Evolutionary conservation across 2,888 invertebrate genomes (phyloP).

Genomic region (Hydraecia micacea): DNA sequence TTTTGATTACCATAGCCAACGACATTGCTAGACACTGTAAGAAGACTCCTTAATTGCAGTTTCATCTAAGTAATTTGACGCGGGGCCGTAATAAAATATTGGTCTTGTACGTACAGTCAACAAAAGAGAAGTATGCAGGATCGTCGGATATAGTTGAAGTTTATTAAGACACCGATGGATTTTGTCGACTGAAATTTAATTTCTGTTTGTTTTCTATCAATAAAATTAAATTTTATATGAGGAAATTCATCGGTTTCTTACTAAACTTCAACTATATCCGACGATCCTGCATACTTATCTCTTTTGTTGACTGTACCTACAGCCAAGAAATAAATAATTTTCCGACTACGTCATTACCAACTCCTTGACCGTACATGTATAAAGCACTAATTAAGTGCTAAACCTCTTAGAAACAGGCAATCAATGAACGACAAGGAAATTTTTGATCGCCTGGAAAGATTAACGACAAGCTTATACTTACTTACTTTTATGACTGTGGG

Average conservation of each 20-base stretch:
- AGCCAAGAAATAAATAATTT: neutral
- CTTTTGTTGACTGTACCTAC: neutral
- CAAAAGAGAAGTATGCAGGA: too few relatives aligned
- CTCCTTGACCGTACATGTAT: neutral
- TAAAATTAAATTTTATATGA: too few relatives aligned
- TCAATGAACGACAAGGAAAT: neutral
- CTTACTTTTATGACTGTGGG: neutral
- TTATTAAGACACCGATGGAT: too few relatives aligned
- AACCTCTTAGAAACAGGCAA: neutral
- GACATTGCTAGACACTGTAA: slow-evolving; percentile 34
- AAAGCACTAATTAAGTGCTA: neutral
- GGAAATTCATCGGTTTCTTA: too few relatives aligned
- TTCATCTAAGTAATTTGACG: neutral
- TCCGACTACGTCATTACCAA: neutral
- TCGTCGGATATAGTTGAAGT: too few relatives aligned
- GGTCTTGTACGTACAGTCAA: too few relatives aligned
- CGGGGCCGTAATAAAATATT: neutral
- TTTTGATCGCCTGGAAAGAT: neutral
- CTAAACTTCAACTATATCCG: too few relatives aligned
- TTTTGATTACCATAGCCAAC: slow-evolving; percentile 51
- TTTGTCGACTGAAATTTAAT: too few relatives aligned
- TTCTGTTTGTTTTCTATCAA: too few relatives aligned
- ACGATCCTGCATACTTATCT: too few relatives aligned
- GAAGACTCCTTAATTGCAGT: slow-evolving; percentile 6
- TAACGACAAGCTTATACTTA: neutral